Evolutionary conservation across 2,888 invertebrate genomes (phyloP).

Genomic region (Alcis repandata): DNA sequence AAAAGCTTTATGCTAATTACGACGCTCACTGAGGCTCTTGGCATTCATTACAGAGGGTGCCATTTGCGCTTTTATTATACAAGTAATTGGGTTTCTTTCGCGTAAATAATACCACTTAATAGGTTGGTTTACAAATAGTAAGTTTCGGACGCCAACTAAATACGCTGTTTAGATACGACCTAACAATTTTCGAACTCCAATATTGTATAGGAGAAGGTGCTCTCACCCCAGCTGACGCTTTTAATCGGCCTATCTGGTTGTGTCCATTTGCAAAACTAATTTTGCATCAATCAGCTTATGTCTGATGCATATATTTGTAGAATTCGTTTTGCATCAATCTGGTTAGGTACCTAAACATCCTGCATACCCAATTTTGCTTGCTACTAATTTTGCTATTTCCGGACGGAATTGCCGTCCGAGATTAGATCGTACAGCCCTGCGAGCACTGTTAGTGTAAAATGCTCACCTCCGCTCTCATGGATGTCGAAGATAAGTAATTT

Average conservation of each 20-base stretch:
- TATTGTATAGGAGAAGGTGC: background rate
- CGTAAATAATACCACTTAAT: conserved; percentile 27
- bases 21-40: conserved; percentile 38
- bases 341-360: too few species aligned
- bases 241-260: too few species aligned
- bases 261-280: too few species aligned
- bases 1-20: conserved; percentile 69
- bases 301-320: too few species aligned
- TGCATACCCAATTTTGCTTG: too few species aligned
- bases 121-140: conserved; percentile 13
- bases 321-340: too few species aligned
- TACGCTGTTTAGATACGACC: background rate
- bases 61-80: conserved; percentile 48
- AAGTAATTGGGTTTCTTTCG: conserved; percentile 48
- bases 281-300: too few species aligned
- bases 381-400: background rate
- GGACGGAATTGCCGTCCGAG: background rate
- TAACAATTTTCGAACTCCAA: background rate
- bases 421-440: conserved; percentile 9
- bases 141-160: background rate
- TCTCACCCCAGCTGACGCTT: too few species aligned
- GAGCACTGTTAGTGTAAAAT: conserved; percentile 39
- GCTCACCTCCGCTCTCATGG: conserved; percentile 44
- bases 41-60: conserved; percentile 42
- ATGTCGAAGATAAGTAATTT: conserved; percentile 56